These are phyloP conservation scores for Julus scanicus DNA, from an alignment of 2,888 invertebrate species.

Conservation along the genomic window DNA sequence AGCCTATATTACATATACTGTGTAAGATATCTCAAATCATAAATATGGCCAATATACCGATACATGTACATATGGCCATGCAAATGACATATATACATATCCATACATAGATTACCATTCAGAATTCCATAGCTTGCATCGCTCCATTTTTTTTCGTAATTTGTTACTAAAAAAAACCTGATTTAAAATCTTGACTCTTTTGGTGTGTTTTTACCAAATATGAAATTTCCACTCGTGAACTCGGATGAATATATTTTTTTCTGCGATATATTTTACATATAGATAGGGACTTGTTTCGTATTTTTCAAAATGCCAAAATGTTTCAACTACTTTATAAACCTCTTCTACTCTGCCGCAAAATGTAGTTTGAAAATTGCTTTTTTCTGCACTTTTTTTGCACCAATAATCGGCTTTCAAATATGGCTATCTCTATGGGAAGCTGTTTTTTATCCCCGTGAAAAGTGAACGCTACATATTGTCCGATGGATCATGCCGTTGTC, in stretches of 20 bases:
- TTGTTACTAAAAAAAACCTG: background rate
- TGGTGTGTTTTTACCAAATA: background rate
- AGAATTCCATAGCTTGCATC: too few species aligned
- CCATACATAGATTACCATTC: too few species aligned
- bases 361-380: background rate
- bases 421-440: conserved; percentile 6
- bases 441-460: background rate
- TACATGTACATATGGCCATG: too few species aligned
- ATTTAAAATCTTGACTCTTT: background rate
- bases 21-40: too few species aligned
- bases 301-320: background rate
- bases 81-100: too few species aligned
- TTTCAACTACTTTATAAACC: background rate
- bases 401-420: conserved; percentile 33
- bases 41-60: too few species aligned
- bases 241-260: background rate
- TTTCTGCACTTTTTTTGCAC: background rate
- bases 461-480: conserved; percentile 29
- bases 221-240: background rate
- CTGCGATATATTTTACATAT: conserved; percentile 4
- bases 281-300: background rate
- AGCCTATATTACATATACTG: too few species aligned
- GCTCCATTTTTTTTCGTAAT: background rate
- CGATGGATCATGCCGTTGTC: conserved; percentile 14
- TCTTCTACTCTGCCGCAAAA: background rate